These are phyloP conservation scores for Thelaira solivaga DNA, from an alignment of 2,888 invertebrate species.

Conservation along the genomic window DNA sequence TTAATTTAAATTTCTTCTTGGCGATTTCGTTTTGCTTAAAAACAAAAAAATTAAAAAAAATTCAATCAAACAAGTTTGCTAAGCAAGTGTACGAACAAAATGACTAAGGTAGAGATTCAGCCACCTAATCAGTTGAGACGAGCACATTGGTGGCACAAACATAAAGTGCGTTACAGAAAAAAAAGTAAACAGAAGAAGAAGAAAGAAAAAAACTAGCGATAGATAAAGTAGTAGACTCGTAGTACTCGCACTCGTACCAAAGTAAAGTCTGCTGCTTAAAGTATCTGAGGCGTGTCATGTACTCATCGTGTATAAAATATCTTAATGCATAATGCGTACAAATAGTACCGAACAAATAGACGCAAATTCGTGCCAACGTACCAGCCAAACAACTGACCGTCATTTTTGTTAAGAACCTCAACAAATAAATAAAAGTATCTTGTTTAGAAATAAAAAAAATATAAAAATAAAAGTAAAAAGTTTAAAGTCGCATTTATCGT, in stretches of 20 bases:
- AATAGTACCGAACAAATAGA: constrained; percentile 1
- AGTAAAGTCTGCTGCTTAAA: constrained; percentile 32
- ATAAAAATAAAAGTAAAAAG: constrained; percentile 9
- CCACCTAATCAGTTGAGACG: constrained; percentile 24
- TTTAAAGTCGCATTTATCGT: constrained; percentile 39
- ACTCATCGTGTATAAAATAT: constrained; percentile 55
- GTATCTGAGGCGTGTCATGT: constrained; percentile 58
- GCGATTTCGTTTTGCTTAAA: neutral
- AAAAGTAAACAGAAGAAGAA: neutral
- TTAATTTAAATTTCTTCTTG: constrained; percentile 26
- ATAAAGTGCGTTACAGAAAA: constrained; percentile 13
- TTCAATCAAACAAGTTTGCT: constrained; percentile 28
- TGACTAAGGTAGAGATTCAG: neutral
- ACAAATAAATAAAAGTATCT: constrained; percentile 1
- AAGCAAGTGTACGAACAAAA: neutral
- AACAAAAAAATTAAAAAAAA: neutral
- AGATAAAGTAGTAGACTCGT: constrained; percentile 7
- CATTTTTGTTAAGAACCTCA: neutral
- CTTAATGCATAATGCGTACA: constrained; percentile 43
- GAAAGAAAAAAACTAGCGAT: constrained; percentile 3
- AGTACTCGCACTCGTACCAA: neutral
- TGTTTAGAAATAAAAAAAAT: constrained; percentile 15
- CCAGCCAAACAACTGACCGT: neutral
- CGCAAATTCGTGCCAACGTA: neutral
- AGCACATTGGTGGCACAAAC: constrained; percentile 42